Conservation (phyloP, 2,888 invertebrate species). For the Sturmia bella region DNA sequence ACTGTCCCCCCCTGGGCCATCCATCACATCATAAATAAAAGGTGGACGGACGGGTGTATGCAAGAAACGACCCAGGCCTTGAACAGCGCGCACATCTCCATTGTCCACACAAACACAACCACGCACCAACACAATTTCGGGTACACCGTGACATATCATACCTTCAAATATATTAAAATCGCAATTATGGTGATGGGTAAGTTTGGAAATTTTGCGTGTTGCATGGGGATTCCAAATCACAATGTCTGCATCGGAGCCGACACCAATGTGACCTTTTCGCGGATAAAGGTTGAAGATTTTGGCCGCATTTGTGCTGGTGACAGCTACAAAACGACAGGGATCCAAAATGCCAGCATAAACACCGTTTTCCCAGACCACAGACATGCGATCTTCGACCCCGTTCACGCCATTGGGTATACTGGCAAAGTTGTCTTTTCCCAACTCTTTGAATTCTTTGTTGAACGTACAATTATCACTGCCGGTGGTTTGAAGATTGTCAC, state of each 20-base stretch:
- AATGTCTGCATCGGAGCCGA: constrained; percentile 97
- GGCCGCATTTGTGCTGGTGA: constrained; percentile 97
- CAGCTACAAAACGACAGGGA: constrained; percentile 96
- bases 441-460: constrained; percentile 93
- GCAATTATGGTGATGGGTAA: constrained; percentile 94
- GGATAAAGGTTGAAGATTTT: constrained; percentile 99
- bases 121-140: constrained; percentile 95
- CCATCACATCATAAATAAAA: constrained; percentile 86
- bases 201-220: constrained; percentile 93
- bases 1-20: constrained; percentile 70
- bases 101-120: constrained; percentile 96
- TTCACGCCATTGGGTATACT: constrained; percentile 99
- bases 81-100: constrained; percentile 91
- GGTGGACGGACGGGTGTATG: constrained; percentile 89
- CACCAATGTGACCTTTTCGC: constrained; percentile 94
- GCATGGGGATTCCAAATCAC: constrained; percentile 97
- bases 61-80: constrained; percentile 94
- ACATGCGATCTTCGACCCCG: constrained; percentile 98
- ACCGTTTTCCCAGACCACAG: constrained; percentile 97
- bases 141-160: constrained; percentile 94
- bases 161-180: constrained; percentile 99
- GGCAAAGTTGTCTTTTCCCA: constrained; percentile 93
- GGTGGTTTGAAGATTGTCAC: constrained; percentile 94
- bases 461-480: constrained; percentile 99
- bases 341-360: constrained; percentile 95